These are phyloP conservation scores for Rhadinocentrus ornatus DNA, from an alignment of 2,797 vertebrate species.

Conservation along the genomic window DNA sequence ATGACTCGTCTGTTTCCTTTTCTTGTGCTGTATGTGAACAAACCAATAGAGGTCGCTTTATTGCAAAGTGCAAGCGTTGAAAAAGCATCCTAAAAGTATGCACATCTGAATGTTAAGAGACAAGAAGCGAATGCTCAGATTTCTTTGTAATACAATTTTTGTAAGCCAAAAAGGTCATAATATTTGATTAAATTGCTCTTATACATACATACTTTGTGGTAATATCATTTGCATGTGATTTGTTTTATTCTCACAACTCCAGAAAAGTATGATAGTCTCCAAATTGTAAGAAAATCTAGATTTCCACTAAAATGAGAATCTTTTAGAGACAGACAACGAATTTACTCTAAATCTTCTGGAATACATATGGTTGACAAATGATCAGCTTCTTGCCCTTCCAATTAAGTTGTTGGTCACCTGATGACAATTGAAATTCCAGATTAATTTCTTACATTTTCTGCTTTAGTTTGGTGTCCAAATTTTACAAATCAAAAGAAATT, in stretches of 20 bases:
- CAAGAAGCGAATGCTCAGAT: neutral
- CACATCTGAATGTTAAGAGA: neutral
- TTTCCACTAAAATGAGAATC: no score
- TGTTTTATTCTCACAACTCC: no score
- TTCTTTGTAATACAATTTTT: neutral
- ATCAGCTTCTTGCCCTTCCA: neutral
- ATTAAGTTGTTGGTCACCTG: neutral
- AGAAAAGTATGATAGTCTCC: neutral
- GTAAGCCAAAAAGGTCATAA: neutral
- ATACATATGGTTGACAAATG: neutral
- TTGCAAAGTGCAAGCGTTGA: neutral
- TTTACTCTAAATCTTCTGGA: neutral
- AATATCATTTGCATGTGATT: no score
- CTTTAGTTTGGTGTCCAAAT: neutral
- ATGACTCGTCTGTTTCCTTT: conserved; percentile 7
- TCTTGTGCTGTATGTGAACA: neutral
- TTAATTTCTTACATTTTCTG: neutral
- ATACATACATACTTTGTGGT: neutral
- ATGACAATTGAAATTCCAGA: neutral
- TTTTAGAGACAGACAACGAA: no score
- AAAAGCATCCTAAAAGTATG: neutral
- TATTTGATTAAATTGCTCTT: neutral
- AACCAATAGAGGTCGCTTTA: conserved; percentile 35
- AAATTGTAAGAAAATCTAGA: no score
- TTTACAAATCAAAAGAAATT: neutral